phyloP scores from a whole-genome alignment of 2,797 vertebrate species.

The Carcharodon carcharias region DNA sequence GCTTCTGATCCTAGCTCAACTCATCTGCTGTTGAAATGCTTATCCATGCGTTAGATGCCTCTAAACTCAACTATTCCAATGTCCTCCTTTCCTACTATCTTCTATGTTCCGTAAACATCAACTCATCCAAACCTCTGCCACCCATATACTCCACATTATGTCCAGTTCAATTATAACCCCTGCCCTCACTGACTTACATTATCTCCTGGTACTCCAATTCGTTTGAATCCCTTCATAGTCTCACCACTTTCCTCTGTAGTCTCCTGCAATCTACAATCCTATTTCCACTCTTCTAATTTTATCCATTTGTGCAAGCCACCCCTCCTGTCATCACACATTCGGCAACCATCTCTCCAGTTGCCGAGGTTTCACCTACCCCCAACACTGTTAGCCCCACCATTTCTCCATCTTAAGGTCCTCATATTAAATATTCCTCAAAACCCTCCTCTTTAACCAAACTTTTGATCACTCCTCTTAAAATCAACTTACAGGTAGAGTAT shows the following conservation, averaged over 20 bases:
- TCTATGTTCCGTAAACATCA: not conserved
- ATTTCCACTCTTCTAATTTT: not conserved
- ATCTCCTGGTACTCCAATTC: too few relatives aligned
- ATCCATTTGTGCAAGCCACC: too few relatives aligned
- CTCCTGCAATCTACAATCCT: not conserved
- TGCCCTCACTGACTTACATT: not conserved
- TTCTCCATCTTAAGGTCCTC: not conserved
- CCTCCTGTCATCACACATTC: not conserved
- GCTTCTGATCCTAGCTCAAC: not conserved
- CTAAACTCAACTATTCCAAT: not conserved
- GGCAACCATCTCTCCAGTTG: not conserved
- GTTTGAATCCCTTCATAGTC: not conserved
- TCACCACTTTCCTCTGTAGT: not conserved
- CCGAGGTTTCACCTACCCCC: not conserved
- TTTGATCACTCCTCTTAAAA: not conserved
- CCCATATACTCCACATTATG: too few relatives aligned
- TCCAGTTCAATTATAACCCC: not conserved
- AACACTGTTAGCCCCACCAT: not conserved
- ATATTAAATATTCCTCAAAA: not conserved
- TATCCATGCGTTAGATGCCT: not conserved
- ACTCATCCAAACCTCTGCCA: not conserved
- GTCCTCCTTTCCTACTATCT: too few relatives aligned
- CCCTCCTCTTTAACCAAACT: not conserved
- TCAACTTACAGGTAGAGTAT: not conserved
- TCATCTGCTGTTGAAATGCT: not conserved